Evolutionary conservation across 1,140 invertebrate genomes (phyloP), one percentile per base, ranked within the genome.

Genomic region (Stegodyphus mimosarum): DNA sequence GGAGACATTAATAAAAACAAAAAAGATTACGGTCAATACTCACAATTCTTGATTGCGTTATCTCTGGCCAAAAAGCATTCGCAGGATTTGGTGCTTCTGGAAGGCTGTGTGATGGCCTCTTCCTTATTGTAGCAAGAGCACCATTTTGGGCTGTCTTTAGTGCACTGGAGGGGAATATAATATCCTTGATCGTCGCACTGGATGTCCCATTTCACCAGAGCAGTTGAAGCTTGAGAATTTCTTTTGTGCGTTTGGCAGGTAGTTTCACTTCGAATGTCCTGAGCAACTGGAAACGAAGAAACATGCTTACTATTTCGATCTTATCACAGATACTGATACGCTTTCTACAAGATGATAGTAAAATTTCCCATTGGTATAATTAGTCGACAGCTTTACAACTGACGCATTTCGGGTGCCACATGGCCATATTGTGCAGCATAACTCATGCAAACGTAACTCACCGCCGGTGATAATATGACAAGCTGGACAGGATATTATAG

Each of bases 91-190:
- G 55, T 66, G 7, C 13, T 60, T 6, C 48, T 79, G 63, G 85
- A 86, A 5, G 85, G 77, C 13, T 33, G 6, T 4, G 67, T 72
- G n/a, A 86, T 51, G 6, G 51, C n/a, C 6, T 66, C 71, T n/a
- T 74, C 60, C 13, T 74, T 74, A 63, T 69, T 81, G 48, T 83
- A 72, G 52, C 79, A 77, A 49, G 78, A 6, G 60, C 86, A 87
- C 71, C 86, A 87, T 18, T 63, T 83, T n/a, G 73, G 73, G 1
- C 52, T 71, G 49, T 74, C 17, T 0, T 60, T n/a, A 6, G 79
- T 85, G 73, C 86, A 87, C 70, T 87, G 86, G 6, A 84, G 55
- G n/a, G 86, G 72, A 0, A 69, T 11, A n/a, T 84, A 87, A 11
- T 72, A 17, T 15, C 86, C 86, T 11, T 83, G 13, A n/a, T 13